Conservation (phyloP, 2,888 invertebrate species). For the Epirrita christyi region DNA sequence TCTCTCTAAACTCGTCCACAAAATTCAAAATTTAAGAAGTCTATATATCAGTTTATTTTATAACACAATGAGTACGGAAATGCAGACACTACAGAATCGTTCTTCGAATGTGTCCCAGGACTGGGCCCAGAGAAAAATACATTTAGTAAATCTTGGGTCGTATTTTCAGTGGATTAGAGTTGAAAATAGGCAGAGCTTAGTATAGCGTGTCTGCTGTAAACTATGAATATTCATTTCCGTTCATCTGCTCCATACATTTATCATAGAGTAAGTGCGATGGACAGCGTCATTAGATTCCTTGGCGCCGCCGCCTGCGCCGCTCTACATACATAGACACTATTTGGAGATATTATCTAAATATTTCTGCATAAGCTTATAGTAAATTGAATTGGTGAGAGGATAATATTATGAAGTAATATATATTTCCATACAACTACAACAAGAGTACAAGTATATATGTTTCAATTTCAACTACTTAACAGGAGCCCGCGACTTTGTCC, state of each 20-base stretch:
- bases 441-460: too few relatives aligned
- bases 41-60: too few relatives aligned
- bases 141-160: background rate
- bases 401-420: slow-evolving; percentile 11
- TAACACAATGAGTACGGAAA: too few relatives aligned
- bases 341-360: slow-evolving; percentile 43
- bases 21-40: too few relatives aligned
- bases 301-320: slow-evolving; percentile 45
- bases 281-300: slow-evolving; percentile 41
- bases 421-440: background rate
- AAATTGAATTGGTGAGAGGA: slow-evolving; percentile 27
- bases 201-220: slow-evolving; percentile 57
- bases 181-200: slow-evolving; percentile 18
- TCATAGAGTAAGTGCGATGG: slow-evolving; percentile 42
- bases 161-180: background rate
- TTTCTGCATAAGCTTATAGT: slow-evolving; percentile 37
- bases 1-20: too few relatives aligned
- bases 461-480: too few relatives aligned
- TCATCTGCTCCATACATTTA: slow-evolving; percentile 54
- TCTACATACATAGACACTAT: too few relatives aligned
- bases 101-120: background rate
- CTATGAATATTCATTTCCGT: slow-evolving; percentile 63
- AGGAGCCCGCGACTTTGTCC: too few relatives aligned
- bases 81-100: background rate
- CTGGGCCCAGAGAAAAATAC: background rate